A percentile compares a stretch with the other conserved stretches of the same genome.
Evolutionary conservation across 1,140 invertebrate genomes (phyloP).

Genomic region (Ctenoplectra terminalis): DNA sequence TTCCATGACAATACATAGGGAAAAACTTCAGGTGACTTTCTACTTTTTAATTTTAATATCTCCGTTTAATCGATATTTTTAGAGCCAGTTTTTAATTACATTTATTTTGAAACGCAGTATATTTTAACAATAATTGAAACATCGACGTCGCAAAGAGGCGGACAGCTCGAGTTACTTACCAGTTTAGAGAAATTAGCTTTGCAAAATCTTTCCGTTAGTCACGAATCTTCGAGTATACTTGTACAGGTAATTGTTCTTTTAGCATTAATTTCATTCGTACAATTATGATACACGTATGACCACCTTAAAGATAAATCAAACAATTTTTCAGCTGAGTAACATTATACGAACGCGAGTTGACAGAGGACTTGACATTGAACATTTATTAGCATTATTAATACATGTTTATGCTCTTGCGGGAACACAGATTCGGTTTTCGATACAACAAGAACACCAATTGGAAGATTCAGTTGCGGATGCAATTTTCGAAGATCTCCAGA

Average conservation of each 20-base stretch:
- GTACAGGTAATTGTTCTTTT: conserved; percentile 81
- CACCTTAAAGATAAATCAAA: conserved; percentile 10
- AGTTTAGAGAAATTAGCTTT: conserved; percentile 85
- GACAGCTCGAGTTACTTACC: conserved; percentile 83
- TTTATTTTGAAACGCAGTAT: conserved; percentile 81
- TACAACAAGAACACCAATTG: conserved; percentile 83
- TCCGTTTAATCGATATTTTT: background rate
- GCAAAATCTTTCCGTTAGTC: conserved; percentile 84
- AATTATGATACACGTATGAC: background rate
- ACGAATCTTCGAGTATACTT: conserved; percentile 85
- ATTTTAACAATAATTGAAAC: conserved; percentile 85
- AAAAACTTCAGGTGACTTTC: conserved; percentile 80
- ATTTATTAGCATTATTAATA: conserved; percentile 85
- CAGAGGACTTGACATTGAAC: conserved; percentile 84
- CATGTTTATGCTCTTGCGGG: conserved; percentile 86
- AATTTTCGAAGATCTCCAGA: conserved; percentile 85
- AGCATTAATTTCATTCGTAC: conserved; percentile 1
- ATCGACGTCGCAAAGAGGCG: conserved; percentile 83
- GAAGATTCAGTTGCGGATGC: conserved; percentile 83
- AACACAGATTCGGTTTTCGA: conserved; percentile 83
- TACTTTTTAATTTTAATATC: conserved; percentile 29
- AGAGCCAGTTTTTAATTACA: background rate
- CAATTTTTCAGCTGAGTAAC: conserved; percentile 82
- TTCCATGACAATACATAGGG: conserved; percentile 71
- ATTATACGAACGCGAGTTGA: conserved; percentile 84